Base-by-base conservation (phyloP, 92 coral and sea anemone genomes). In the Epizoanthus illoricatus region DNA sequence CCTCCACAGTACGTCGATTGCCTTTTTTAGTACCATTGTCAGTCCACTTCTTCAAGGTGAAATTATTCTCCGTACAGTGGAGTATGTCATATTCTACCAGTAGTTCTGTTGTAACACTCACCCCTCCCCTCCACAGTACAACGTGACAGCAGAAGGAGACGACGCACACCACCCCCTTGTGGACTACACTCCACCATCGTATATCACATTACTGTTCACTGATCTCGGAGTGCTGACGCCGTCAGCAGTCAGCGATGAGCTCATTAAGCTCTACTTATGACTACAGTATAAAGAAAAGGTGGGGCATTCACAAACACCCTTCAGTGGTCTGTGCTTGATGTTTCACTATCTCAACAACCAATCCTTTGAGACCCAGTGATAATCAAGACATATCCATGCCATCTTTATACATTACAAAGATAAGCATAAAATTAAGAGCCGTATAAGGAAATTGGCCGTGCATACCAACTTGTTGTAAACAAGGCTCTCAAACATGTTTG, bases 231-330 rank as follows among this genome's bases (percentile, higher is more conserved):
- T 95, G 0, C 71, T 95, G 23, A 95, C 98, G 3, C 98, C 98
- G 9, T 95, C 98, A 42, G 98, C 98, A 54, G 98, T 95, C 58
- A 95, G 98, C 43, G 98, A 95, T 74, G 98, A 95, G 80, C 94
- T 95, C 23, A 95, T 95, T 24, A 95, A 95, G 68, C 98, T 95
- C 1, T 95, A 95, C 81, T 93, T 93, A 91, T 93, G 90, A 91
- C 90, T 52, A 21, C 80, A 21, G 17, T 28, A 28, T 9, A 71
- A 40, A 21, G 36, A 71, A 43, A 43, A 19, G 45, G n/a, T n/a
- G n/a, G 16, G 23, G 0, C 59, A 6, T 15, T 74, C 47, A 47
- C 17, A 43, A 5, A 12, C 69, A 7, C 11, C n/a, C 0, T 43
- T 43, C 52, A 36, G 42, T 17, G 49, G 73, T 43, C 73, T 68